Percentiles rank a stretch among this genome's conserved stretches.
Conservation (phyloP, 2,888 invertebrate genomes). For the Drosophila greeni region DNA sequence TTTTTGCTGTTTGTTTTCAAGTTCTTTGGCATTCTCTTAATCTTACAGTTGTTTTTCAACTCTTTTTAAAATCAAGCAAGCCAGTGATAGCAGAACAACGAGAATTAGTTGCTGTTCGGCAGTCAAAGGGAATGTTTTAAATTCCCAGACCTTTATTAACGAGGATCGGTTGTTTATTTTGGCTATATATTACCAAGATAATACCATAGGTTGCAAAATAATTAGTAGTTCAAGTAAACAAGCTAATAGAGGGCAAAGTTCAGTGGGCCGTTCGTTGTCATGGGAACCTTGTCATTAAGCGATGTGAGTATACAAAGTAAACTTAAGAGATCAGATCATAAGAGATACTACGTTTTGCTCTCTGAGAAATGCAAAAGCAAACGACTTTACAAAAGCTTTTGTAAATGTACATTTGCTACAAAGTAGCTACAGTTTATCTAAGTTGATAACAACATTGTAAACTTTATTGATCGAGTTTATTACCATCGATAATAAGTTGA, state of each 20-base stretch:
- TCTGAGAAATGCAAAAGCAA: background rate
- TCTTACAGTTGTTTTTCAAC: background rate
- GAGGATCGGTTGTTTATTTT: background rate
- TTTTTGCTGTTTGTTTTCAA: background rate
- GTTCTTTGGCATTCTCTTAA: background rate
- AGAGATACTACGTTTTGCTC: background rate
- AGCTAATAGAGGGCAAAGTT: slow-evolving; percentile 1
- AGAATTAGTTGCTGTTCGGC: slow-evolving; percentile 1
- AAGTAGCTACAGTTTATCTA: background rate
- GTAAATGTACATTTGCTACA: background rate
- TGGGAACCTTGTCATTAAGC: slow-evolving; percentile 29
- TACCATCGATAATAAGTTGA: background rate
- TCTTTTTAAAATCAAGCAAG: background rate
- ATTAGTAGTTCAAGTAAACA: background rate
- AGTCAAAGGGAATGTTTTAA: background rate
- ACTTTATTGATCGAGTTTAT: background rate
- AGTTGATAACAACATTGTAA: background rate
- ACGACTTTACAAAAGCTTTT: background rate
- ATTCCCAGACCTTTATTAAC: background rate
- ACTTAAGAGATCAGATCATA: slow-evolving; percentile 1
- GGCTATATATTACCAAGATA: background rate
- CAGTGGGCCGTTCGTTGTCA: background rate
- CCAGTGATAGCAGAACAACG: background rate
- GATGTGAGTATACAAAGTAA: slow-evolving; percentile 17
- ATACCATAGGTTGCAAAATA: background rate